Evolutionary conservation across 2,888 invertebrate species (phyloP).

Genomic region (Caenorhabditis sp.): DNA sequence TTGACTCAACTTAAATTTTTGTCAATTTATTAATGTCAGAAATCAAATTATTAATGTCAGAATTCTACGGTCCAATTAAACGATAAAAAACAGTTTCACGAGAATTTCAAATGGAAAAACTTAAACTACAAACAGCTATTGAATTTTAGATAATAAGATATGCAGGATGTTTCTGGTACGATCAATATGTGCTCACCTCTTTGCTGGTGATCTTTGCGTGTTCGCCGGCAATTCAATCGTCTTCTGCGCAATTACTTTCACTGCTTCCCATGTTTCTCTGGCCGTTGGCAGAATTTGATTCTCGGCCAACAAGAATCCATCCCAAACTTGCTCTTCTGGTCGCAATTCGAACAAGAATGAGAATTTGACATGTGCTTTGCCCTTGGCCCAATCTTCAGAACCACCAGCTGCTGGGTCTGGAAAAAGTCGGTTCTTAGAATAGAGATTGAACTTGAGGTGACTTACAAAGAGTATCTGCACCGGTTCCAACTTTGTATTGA

Average conservation of each 20-base stretch:
- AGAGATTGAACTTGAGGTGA: too few relatives aligned
- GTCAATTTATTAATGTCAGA: too few relatives aligned
- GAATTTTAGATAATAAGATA: too few relatives aligned
- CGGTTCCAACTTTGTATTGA: conserved; percentile 70
- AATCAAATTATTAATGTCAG: too few relatives aligned
- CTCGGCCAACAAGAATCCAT: conserved; percentile 69
- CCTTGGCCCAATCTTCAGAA: conserved; percentile 71
- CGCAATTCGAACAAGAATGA: conserved; percentile 70
- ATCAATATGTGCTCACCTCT: conserved; percentile 11
- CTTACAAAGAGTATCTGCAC: conserved; percentile 68
- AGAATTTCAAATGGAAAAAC: too few relatives aligned
- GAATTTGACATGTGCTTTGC: conserved; percentile 68
- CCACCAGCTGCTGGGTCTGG: conserved; percentile 66
- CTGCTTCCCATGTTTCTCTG: conserved; percentile 70
- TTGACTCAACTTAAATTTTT: too few relatives aligned
- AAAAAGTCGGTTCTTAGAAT: background rate
- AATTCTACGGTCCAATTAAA: too few relatives aligned
- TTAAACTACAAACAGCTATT: too few relatives aligned
- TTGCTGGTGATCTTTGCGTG: conserved; percentile 40
- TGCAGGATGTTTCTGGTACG: too few relatives aligned
- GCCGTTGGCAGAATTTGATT: conserved; percentile 70
- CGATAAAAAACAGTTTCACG: too few relatives aligned
- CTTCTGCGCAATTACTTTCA: conserved; percentile 67
- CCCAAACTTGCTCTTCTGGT: conserved; percentile 69
- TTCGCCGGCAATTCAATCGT: conserved; percentile 47